A percentile compares a stretch with the other conserved stretches of the same genome.
Evolutionary conservation across 2,113 vertebrate genomes (phyloP).

Genomic region (Trematomus loennbergii): DNA sequence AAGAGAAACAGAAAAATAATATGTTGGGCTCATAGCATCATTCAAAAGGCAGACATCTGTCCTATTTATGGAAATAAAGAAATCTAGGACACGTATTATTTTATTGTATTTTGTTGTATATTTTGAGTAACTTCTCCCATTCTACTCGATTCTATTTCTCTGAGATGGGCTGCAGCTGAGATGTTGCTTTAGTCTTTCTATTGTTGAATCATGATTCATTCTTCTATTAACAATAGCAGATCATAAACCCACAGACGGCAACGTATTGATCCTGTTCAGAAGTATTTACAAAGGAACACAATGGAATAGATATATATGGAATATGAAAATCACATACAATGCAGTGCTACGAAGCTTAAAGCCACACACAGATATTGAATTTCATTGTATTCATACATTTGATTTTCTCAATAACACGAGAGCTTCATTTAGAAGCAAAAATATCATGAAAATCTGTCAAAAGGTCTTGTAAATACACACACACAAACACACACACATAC

Average conservation of each 20-base stretch:
- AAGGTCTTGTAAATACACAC: no score
- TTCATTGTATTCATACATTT: conserved; percentile 15
- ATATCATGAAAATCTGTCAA: background rate
- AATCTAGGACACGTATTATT: background rate
- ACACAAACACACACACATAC: background rate
- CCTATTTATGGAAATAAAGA: conserved; percentile 31
- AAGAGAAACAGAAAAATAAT: conserved; percentile 20
- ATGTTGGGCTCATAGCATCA: background rate
- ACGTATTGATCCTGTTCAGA: conserved; percentile 27
- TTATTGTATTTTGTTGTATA: background rate
- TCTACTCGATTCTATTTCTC: background rate
- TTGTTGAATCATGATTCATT: conserved; percentile 42
- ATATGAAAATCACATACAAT: conserved; percentile 3
- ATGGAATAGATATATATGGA: conserved; percentile 20
- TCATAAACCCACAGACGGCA: conserved; percentile 1
- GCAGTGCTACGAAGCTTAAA: background rate
- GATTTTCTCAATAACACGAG: background rate
- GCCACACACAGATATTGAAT: background rate
- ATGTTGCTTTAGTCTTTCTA: conserved; percentile 16
- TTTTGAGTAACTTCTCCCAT: no score
- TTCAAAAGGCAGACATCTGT: background rate
- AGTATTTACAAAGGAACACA: background rate
- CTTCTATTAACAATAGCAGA: conserved; percentile 3
- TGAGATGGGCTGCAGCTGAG: background rate
- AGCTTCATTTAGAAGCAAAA: background rate